These are phyloP conservation scores for Anguilla japonica DNA, from an alignment of 2,113 vertebrate species.

Conservation along the genomic window DNA sequence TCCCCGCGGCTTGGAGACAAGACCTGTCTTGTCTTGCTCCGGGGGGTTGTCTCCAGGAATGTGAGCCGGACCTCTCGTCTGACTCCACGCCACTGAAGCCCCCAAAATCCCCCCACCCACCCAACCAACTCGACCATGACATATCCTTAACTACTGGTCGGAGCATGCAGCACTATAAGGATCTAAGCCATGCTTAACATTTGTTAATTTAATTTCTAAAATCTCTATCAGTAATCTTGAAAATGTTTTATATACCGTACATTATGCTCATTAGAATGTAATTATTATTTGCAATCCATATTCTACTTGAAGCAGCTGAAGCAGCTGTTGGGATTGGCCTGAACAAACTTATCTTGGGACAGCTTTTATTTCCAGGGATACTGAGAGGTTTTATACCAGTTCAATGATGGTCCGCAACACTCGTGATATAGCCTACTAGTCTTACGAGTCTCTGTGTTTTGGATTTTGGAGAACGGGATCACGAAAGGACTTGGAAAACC, in stretches of 20 bases:
- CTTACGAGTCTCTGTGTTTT: too few relatives aligned
- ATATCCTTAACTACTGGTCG: neutral
- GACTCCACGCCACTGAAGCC: neutral
- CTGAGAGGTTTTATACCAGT: neutral
- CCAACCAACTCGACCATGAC: neutral
- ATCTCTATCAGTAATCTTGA: too few relatives aligned
- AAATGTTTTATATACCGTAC: neutral
- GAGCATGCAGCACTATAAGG: neutral
- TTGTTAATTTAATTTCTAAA: neutral
- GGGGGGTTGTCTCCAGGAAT: slow-evolving; percentile 25
- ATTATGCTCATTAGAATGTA: neutral
- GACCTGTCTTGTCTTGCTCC: slow-evolving; percentile 10
- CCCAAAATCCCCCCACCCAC: neutral
- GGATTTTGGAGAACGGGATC: too few relatives aligned
- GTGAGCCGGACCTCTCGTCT: neutral
- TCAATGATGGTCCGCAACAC: neutral
- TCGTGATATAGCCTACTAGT: neutral
- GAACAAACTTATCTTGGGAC: neutral
- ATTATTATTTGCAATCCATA: neutral
- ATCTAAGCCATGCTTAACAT: neutral
- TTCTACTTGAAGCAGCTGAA: neutral
- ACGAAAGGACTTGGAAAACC: too few relatives aligned
- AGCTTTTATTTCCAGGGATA: too few relatives aligned
- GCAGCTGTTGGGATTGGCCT: neutral
- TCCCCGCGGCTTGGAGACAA: neutral